Conservation (phyloP, 2,113 vertebrate genomes). For the Nestor notabilis region DNA sequence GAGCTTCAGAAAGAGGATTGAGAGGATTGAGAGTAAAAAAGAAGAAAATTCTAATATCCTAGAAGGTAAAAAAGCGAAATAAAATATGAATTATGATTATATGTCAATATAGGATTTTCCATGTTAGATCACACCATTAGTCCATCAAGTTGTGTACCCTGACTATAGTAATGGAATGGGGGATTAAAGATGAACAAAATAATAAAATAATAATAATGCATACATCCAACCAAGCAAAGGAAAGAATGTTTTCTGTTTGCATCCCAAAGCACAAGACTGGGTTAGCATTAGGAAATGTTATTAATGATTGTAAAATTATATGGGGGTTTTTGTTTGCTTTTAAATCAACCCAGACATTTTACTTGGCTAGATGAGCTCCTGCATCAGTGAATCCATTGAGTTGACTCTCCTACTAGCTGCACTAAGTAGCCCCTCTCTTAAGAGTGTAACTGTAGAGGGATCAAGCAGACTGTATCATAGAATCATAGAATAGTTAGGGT, state of each 20-base stretch:
- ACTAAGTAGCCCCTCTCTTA: not conserved
- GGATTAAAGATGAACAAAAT: not conserved
- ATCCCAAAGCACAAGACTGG: not conserved
- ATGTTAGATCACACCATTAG: not conserved
- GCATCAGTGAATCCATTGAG: not conserved
- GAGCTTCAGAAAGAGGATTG: not conserved
- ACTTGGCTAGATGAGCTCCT: not conserved
- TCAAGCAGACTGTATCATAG: not conserved
- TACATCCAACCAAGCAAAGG: not conserved
- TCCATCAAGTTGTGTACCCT: not conserved
- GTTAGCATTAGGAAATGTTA: not conserved
- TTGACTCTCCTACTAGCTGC: not conserved
- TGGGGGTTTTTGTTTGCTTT: not conserved
- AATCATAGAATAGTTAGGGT: no score
- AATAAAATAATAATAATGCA: not conserved
- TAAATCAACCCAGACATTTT: not conserved
- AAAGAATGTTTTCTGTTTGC: not conserved
- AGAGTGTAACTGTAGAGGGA: not conserved
- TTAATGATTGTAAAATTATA: not conserved
- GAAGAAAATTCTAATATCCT: not conserved
- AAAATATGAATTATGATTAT: not conserved
- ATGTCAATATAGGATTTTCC: not conserved
- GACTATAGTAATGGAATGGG: not conserved
- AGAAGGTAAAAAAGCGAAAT: not conserved
- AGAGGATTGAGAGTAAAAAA: not conserved